phyloP scores from a whole-genome alignment of 2,113 vertebrate genomes.

The Oceanites oceanicus region DNA sequence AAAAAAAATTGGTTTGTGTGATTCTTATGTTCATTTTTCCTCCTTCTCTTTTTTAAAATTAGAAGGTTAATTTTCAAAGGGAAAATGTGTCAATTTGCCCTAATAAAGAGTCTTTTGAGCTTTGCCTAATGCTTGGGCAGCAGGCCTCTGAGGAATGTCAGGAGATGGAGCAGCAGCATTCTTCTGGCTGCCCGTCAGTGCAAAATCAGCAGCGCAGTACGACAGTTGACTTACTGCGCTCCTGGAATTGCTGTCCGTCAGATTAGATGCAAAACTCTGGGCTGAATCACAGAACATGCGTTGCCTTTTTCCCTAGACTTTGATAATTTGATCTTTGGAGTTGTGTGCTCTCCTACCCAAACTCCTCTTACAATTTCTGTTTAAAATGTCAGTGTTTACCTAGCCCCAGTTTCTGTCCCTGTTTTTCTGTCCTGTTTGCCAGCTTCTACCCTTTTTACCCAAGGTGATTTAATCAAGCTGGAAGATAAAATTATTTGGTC shows the following conservation, averaged over 20 bases:
- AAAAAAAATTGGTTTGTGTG: background rate
- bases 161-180: slow-evolving; percentile 20
- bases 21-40: background rate
- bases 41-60: background rate
- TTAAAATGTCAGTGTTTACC: background rate
- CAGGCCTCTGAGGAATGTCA: background rate
- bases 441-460: background rate
- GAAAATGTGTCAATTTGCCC: background rate
- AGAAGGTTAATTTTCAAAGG: background rate
- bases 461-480: background rate
- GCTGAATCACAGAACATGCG: background rate
- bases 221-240: background rate
- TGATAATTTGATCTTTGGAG: background rate
- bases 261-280: background rate
- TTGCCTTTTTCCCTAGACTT: background rate
- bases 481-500: background rate
- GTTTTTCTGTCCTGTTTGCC: background rate
- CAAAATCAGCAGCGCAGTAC: background rate
- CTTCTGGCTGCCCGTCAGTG: background rate
- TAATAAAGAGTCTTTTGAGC: background rate
- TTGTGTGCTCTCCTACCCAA: background rate
- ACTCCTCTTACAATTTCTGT: background rate
- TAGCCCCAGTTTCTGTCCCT: background rate
- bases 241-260: background rate
- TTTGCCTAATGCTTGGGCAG: background rate